A percentile compares a stretch with the other conserved stretches of the same genome.
Evolutionary conservation across 2,888 invertebrate genomes (phyloP).

Genomic region (Zaprionus bogoriensis): DNA sequence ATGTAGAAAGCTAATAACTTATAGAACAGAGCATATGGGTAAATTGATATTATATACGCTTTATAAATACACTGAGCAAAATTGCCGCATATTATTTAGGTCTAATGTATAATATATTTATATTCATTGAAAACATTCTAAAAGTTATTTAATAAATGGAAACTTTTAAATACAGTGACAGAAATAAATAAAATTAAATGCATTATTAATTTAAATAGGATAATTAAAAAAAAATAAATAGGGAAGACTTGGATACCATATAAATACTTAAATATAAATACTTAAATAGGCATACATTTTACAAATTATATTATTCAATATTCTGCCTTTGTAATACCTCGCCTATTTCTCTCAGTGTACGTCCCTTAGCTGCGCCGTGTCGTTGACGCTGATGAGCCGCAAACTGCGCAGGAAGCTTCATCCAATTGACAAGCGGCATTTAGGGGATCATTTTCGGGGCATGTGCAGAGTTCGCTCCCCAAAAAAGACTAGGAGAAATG

Average conservation of each 20-base stretch:
- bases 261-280: too few species aligned
- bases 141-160: too few species aligned
- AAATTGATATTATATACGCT: too few species aligned
- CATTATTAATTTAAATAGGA: too few species aligned
- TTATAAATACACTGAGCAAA: too few species aligned
- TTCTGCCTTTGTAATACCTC: neutral
- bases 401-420: constrained; percentile 74
- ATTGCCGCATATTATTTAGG: too few species aligned
- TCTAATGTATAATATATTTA: neutral
- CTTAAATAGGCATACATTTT: neutral
- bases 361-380: constrained; percentile 15
- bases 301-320: neutral
- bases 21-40: too few species aligned
- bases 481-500: constrained; percentile 3
- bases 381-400: constrained; percentile 74
- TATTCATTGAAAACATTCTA: too few species aligned
- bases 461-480: constrained; percentile 54
- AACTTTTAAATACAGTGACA: too few species aligned
- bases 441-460: constrained; percentile 76
- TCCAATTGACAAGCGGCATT: constrained; percentile 70
- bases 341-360: constrained; percentile 19
- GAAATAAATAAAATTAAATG: too few species aligned
- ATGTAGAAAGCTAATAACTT: neutral
- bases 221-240: too few species aligned
- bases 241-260: too few species aligned